These are phyloP conservation scores for Cydia splendana DNA, from an alignment of 1,140 invertebrate species.

Conservation along the genomic window DNA sequence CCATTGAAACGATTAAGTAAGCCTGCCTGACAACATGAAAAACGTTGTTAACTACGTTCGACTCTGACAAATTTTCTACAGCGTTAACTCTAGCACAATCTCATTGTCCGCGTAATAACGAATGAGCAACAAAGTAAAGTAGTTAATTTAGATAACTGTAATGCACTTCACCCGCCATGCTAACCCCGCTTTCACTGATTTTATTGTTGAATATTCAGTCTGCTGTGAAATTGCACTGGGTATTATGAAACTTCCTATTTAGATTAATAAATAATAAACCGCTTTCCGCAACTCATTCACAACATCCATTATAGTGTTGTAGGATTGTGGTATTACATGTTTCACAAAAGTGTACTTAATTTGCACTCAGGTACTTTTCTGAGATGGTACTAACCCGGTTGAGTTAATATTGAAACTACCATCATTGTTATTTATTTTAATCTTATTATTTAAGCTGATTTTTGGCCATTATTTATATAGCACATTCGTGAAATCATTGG, in stretches of 20 bases:
- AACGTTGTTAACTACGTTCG: constrained; percentile 6
- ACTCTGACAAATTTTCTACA: constrained; percentile 15
- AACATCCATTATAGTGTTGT: background rate
- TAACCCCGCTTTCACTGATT: constrained; percentile 20
- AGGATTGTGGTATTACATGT: constrained; percentile 19
- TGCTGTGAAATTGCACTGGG: constrained; percentile 27
- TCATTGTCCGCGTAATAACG: constrained; percentile 17
- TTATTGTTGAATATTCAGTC: constrained; percentile 23
- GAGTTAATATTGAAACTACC: too few relatives aligned
- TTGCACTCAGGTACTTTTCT: background rate
- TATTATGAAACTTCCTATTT: constrained; percentile 28
- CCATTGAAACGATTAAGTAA: constrained; percentile 9
- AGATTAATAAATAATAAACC: constrained; percentile 6
- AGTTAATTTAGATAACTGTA: constrained; percentile 29
- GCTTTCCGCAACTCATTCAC: constrained; percentile 1
- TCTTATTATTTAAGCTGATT: too few relatives aligned
- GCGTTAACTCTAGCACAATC: constrained; percentile 8
- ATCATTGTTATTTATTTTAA: too few relatives aligned
- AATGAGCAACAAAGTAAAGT: constrained; percentile 14
- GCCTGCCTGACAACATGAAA: constrained; percentile 15
- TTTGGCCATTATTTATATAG: too few relatives aligned
- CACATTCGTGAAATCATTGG: too few relatives aligned
- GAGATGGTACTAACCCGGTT: background rate
- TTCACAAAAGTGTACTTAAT: background rate
- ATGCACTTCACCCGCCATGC: constrained; percentile 21